These are phyloP conservation scores for Eristalinus aeneus DNA, from an alignment of 2,888 invertebrate genomes.

Conservation along the genomic window DNA sequence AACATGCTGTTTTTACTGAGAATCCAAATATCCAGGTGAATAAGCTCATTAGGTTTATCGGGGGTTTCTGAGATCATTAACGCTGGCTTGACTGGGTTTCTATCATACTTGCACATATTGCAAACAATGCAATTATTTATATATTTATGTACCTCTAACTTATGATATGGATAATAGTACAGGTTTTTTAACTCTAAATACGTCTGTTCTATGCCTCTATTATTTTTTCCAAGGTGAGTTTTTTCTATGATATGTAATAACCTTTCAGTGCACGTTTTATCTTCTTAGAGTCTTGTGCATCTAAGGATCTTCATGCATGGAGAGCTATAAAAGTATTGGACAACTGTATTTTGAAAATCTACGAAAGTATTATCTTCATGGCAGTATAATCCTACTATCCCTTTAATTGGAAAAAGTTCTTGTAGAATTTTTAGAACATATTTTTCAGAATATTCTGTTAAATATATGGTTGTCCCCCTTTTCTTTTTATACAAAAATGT, in stretches of 20 bases:
- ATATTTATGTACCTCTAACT: constrained; percentile 29
- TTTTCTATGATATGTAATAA: too few species aligned
- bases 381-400: not conserved
- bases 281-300: not conserved
- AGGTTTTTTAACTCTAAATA: not conserved
- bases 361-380: not conserved
- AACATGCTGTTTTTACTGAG: constrained; percentile 27
- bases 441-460: too few species aligned
- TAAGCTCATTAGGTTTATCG: constrained; percentile 11
- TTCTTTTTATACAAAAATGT: not conserved
- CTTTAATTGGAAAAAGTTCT: not conserved
- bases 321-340: constrained; percentile 30
- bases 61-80: constrained; percentile 38
- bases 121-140: constrained; percentile 45
- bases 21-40: constrained; percentile 15
- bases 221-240: too few species aligned
- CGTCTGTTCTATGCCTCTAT: not conserved
- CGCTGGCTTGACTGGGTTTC: constrained; percentile 24
- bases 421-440: not conserved
- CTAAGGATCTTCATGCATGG: constrained; percentile 20
- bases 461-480: not conserved
- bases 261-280: too few species aligned
- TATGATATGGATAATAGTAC: not conserved
- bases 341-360: constrained; percentile 5
- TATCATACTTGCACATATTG: constrained; percentile 35